phyloP scores from a whole-genome alignment of 1,140 invertebrate species.

The Popillia japonica region DNA sequence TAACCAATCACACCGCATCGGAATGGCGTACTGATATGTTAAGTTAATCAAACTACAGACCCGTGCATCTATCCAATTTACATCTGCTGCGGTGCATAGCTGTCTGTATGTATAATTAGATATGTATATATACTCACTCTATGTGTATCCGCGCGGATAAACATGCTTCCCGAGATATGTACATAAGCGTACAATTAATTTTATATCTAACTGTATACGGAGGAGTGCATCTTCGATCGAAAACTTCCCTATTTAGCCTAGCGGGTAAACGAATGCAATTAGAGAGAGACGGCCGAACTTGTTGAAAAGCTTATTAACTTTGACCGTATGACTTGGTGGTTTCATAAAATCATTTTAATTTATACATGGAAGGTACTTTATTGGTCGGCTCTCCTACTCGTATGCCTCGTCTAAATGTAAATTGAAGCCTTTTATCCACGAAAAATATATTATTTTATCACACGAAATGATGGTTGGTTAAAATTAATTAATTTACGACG shows the following conservation, averaged over 20 bases:
- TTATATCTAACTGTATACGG: too few species aligned
- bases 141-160: too few species aligned
- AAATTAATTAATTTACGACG: background rate
- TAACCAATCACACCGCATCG: background rate
- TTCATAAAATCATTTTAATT: slow-evolving; percentile 8
- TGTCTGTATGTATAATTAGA: background rate
- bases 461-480: background rate
- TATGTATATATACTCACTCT: background rate
- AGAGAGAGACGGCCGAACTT: background rate
- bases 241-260: too few species aligned
- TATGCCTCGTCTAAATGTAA: background rate
- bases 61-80: slow-evolving; percentile 7
- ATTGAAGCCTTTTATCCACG: background rate
- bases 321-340: slow-evolving; percentile 4
- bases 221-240: too few species aligned
- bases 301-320: slow-evolving; percentile 4
- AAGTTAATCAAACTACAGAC: background rate
- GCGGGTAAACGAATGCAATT: background rate
- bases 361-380: background rate
- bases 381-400: background rate
- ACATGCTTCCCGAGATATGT: too few species aligned
- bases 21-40: background rate
- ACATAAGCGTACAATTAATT: too few species aligned
- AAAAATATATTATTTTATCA: background rate
- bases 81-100: background rate